These are phyloP conservation scores for Macrosteles quadrilineatus DNA, from an alignment of 1,140 invertebrate species.

Conservation along the genomic window DNA sequence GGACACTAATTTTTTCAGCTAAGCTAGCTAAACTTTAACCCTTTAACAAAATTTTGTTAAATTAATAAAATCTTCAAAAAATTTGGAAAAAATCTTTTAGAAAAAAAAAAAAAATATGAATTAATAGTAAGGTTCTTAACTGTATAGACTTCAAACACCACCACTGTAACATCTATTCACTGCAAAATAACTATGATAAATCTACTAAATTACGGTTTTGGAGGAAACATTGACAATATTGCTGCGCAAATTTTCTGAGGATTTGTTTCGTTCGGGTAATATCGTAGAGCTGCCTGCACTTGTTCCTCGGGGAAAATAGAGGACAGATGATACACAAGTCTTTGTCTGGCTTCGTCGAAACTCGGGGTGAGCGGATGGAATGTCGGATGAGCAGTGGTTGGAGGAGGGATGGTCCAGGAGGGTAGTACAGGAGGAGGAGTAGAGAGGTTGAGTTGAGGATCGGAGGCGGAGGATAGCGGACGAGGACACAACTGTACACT, in stretches of 20 bases:
- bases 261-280: conserved; percentile 85
- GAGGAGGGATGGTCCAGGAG: conserved; percentile 58
- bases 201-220: conserved; percentile 21
- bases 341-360: conserved; percentile 65
- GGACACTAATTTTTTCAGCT: no score
- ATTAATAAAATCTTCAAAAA: no score
- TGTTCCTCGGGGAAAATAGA: conserved; percentile 87
- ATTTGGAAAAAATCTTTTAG: no score
- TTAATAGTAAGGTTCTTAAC: no score
- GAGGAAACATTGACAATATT: conserved; percentile 73
- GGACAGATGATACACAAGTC: conserved; percentile 81
- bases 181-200: no score
- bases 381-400: conserved; percentile 38
- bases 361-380: conserved; percentile 26
- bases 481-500: conserved; percentile 48
- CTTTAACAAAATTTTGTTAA: no score
- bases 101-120: no score
- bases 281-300: conserved; percentile 78
- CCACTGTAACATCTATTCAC: no score
- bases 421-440: conserved; percentile 35
- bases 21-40: no score
- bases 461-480: conserved; percentile 48
- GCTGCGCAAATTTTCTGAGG: conserved; percentile 86
- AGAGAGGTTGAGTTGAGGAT: conserved; percentile 39
- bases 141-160: no score